Conservation (phyloP, 2,888 invertebrate genomes). For the Branchellion lobata region DNA sequence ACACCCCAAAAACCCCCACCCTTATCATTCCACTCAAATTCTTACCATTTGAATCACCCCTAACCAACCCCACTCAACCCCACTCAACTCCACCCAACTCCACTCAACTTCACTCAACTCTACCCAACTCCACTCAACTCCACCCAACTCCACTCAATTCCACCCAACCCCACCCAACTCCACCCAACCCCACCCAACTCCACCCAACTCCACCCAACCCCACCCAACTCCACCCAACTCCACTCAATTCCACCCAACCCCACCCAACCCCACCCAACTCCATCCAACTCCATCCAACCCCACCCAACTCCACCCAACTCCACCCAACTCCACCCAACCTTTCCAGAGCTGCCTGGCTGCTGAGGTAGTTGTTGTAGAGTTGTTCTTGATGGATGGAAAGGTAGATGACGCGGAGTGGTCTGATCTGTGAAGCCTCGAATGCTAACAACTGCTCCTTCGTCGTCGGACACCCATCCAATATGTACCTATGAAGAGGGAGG, state of each 20-base stretch:
- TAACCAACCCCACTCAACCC: neutral
- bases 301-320: no score
- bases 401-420: constrained; percentile 61
- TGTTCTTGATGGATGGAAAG: constrained; percentile 58
- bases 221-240: neutral
- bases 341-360: neutral
- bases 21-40: no score
- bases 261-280: neutral
- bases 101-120: no score
- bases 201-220: neutral
- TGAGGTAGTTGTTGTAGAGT: constrained; percentile 54
- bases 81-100: neutral
- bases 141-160: no score
- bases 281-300: neutral
- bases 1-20: no score
- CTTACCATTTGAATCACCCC: no score
- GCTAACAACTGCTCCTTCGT: constrained; percentile 59
- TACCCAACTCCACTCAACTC: no score
- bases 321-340: neutral
- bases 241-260: neutral
- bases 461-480: constrained; percentile 61
- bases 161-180: no score
- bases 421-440: constrained; percentile 59
- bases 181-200: neutral
- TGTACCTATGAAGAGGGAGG: constrained; percentile 54